Conservation (phyloP, 2,888 invertebrate species). For the Sarcophaga variegata region DNA sequence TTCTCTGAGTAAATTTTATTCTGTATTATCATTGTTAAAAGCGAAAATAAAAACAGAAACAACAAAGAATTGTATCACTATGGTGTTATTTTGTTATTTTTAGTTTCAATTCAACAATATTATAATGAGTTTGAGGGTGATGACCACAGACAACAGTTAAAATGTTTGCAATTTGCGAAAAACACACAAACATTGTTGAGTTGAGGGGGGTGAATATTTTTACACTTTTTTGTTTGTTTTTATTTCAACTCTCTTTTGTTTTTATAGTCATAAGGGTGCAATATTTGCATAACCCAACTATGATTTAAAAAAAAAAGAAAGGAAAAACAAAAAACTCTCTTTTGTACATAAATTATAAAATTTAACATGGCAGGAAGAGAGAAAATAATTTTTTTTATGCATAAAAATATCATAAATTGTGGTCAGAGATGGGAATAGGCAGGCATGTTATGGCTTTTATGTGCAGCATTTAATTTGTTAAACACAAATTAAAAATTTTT, state of each 20-base stretch:
- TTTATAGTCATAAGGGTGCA: slow-evolving; percentile 45
- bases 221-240: neutral
- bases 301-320: slow-evolving; percentile 36
- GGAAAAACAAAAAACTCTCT: neutral
- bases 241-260: neutral
- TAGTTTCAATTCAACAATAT: slow-evolving; percentile 30
- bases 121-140: slow-evolving; percentile 58
- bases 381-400: slow-evolving; percentile 21
- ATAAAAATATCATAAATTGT: slow-evolving; percentile 27
- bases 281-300: slow-evolving; percentile 32
- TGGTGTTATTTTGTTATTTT: slow-evolving; percentile 6
- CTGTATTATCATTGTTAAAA: neutral
- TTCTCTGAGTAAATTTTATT: neutral
- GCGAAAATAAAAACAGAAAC: too few species aligned
- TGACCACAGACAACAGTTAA: slow-evolving; percentile 68
- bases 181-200: neutral
- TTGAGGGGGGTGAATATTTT: neutral
- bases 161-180: slow-evolving; percentile 32
- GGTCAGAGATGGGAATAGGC: slow-evolving; percentile 30
- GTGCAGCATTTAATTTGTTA: too few species aligned
- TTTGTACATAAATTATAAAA: slow-evolving; percentile 39
- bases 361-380: slow-evolving; percentile 13
- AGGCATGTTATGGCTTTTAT: too few species aligned
- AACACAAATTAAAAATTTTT: too few species aligned
- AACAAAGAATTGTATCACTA: slow-evolving; percentile 21